A percentile compares a stretch with the other conserved stretches of the same genome.
These are phyloP conservation scores for Psococerastis gibbosa DNA, from an alignment of 2,888 invertebrate genomes.

Conservation along the genomic window DNA sequence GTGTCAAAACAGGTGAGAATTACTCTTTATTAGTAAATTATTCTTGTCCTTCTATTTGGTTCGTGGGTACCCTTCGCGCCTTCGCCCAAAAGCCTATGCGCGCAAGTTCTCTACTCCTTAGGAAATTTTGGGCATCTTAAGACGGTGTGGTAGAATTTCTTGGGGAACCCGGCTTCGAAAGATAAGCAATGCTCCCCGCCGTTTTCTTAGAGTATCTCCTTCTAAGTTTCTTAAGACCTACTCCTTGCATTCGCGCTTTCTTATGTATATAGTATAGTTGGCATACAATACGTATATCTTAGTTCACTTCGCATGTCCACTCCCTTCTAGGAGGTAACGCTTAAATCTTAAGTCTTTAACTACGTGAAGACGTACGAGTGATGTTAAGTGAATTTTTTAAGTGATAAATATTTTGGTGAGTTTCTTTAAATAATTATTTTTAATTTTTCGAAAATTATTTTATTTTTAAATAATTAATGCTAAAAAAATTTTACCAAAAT, in stretches of 20 bases:
- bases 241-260: slow-evolving; percentile 7
- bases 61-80: too few species aligned
- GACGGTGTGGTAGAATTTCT: neutral
- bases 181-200: neutral
- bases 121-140: slow-evolving; percentile 10
- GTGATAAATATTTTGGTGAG: neutral
- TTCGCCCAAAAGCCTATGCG: too few species aligned
- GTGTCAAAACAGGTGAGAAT: too few species aligned
- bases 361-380: too few species aligned
- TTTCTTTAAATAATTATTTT: neutral
- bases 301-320: slow-evolving; percentile 1
- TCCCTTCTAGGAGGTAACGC: neutral
- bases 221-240: slow-evolving; percentile 9
- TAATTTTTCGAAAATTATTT: too few species aligned
- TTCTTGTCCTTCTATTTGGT: too few species aligned
- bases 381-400: neutral
- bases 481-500: too few species aligned
- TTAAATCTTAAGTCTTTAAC: too few species aligned
- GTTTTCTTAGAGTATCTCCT: slow-evolving; percentile 7
- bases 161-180: neutral
- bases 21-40: too few species aligned
- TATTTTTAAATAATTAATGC: too few species aligned
- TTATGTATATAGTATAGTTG: slow-evolving; percentile 7
- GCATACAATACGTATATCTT: slow-evolving; percentile 3
- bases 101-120: slow-evolving; percentile 2